Evolutionary conservation across 2,888 invertebrate genomes (phyloP).

Genomic region (Molorchus minor): DNA sequence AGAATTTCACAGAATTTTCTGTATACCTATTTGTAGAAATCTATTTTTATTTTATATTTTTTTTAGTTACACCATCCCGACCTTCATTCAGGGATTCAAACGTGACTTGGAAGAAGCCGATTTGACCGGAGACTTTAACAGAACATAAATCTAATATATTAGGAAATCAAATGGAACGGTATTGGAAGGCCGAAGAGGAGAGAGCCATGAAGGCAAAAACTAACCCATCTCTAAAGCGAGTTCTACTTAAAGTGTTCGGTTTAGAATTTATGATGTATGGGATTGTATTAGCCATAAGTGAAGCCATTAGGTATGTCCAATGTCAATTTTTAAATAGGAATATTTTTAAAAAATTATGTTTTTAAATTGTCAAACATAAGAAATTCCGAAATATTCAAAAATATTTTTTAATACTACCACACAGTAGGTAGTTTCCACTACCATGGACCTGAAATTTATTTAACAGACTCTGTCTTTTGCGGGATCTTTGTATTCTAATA

Average conservation of each 20-base stretch:
- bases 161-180: conserved; percentile 70
- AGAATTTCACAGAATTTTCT: no score
- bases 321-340: neutral
- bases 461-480: no score
- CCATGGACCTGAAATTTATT: no score
- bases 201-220: conserved; percentile 57
- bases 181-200: conserved; percentile 71
- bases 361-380: no score
- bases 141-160: conserved; percentile 74
- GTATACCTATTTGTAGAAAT: no score
- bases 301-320: conserved; percentile 66
- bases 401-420: no score
- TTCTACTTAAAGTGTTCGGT: conserved; percentile 71
- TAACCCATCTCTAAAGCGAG: conserved; percentile 70
- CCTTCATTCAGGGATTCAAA: conserved; percentile 74
- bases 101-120: conserved; percentile 74
- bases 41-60: no score
- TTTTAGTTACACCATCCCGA: conserved; percentile 75
- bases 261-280: conserved; percentile 70
- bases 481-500: no score
- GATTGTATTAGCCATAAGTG: conserved; percentile 70
- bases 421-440: no score
- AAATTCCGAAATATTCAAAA: no score
- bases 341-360: conserved; percentile 8
- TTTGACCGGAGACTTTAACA: conserved; percentile 71